Base-by-base conservation (phyloP, 2,797 vertebrate genomes). In the Lepilemur septentrionalis region DNA sequence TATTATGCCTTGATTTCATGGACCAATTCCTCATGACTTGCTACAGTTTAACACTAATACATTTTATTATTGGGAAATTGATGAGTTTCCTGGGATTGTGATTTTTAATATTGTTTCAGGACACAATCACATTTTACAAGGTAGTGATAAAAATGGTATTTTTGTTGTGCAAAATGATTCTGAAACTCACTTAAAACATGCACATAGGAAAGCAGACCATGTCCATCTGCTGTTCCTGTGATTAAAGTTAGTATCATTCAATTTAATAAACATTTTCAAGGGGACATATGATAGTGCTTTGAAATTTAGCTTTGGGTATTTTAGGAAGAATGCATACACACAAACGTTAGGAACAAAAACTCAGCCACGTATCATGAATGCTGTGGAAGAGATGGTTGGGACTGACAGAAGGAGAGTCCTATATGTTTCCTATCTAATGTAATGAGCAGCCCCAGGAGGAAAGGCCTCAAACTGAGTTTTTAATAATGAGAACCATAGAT, bases 401-500 rank as follows among this genome's bases (percentile, higher is more conserved):
- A 55, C 8, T 70, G 63, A 75, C 46, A 78, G 63, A 85, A 50
- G 79, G 22, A 76, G 69, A 67, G 25, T 72, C 25, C 73, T 52
- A 57, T 38, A 61, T 17, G 43, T 52, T 41, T 10, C 28, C 23
- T 72, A 25, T 50, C 69, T 88, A 72, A 93, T 55, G 72, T 67
- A 96, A 83, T 86, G 92, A 96, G 87, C 73, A 70, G 78, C 84
- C 96, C 76, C 67, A 55, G 92, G 89, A 96, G 75, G 48, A 94
- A 93, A 63, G 93, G 83, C 82, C 88, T 96, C 97, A 95, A 55
- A 94, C 81, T 89, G 94, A 91, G 78, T 65, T 93, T 97, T 95
- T 96, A 97, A 97, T 91, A 93, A 96, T 81, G 95, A 97, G 90
- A 97, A 80, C 69, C 80, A 89, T 41, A 91, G 97, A 97, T 93